A percentile compares a stretch with the other conserved stretches of the same genome.
Conservation (phyloP, 1,140 invertebrate genomes). For the Procambarus clarkii region DNA sequence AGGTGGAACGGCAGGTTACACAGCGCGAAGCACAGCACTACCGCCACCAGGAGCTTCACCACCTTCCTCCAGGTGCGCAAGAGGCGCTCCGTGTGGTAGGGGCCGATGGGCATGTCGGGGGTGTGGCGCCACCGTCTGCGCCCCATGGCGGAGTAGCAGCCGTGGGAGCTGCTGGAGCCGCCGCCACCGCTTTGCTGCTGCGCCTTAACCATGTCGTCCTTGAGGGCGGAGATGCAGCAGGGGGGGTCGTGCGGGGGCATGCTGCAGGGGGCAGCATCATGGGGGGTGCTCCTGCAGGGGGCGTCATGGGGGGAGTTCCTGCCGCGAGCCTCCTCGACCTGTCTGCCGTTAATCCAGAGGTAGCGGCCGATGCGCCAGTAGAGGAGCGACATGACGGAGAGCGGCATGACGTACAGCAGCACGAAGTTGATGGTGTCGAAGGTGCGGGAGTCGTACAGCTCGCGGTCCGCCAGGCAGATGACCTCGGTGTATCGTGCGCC, state of each 20-base stretch:
- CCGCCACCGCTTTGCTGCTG: neutral
- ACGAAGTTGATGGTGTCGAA: conserved; percentile 87
- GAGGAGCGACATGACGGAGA: conserved; percentile 84
- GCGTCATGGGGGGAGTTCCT: neutral
- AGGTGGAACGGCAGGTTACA: conserved; percentile 91
- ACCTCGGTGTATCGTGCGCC: conserved; percentile 79
- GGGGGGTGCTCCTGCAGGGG: neutral
- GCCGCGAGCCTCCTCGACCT: conserved; percentile 53
- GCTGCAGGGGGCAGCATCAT: neutral
- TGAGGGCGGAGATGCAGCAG: conserved; percentile 43
- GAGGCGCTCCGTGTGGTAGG: conserved; percentile 66
- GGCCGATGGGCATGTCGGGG: conserved; percentile 66
- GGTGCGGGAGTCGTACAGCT: conserved; percentile 85
- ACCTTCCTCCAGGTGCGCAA: conserved; percentile 74
- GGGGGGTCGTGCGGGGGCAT: neutral
- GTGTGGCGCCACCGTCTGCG: conserved; percentile 73
- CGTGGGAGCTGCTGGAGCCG: conserved; percentile 30
- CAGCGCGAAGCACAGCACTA: conserved; percentile 87
- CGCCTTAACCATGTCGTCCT: conserved; percentile 29
- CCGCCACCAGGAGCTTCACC: conserved; percentile 86
- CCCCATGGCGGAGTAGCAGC: conserved; percentile 77
- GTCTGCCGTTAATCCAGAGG: conserved; percentile 78
- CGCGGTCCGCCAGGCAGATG: conserved; percentile 84
- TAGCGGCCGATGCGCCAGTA: conserved; percentile 86
- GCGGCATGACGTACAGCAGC: conserved; percentile 84